Percentiles rank a stretch among this genome's conserved stretches.
Evolutionary conservation across 2,888 invertebrate genomes (phyloP).

Genomic region (Yponomeuta plumbellus): DNA sequence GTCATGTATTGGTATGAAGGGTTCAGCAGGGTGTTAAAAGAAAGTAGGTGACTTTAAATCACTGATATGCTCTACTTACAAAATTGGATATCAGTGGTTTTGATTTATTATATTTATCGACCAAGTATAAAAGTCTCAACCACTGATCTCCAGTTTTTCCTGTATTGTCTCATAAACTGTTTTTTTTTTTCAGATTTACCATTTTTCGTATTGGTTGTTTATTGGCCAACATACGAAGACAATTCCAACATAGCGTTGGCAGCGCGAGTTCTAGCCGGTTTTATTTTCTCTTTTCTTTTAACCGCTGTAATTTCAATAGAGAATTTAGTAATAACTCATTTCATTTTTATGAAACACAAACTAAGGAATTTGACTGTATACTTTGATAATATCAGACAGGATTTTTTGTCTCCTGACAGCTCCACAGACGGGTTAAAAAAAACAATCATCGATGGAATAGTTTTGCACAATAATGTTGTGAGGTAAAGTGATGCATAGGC

Average conservation of each 20-base stretch:
- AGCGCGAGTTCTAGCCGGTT: not conserved
- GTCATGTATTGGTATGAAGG: not conserved
- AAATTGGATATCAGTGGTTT: too few relatives aligned
- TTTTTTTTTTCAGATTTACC: conserved; percentile 9
- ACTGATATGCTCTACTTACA: too few relatives aligned
- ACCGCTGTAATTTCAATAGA: not conserved
- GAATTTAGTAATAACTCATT: not conserved
- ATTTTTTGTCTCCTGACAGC: not conserved
- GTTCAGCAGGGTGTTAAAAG: not conserved
- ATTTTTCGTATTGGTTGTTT: not conserved
- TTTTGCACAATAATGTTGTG: not conserved
- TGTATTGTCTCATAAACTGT: not conserved
- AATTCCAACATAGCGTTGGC: not conserved
- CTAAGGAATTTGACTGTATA: not conserved
- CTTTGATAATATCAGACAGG: not conserved
- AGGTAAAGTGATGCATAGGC: not conserved
- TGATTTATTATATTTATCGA: too few relatives aligned
- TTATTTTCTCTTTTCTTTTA: not conserved
- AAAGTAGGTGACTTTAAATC: not conserved
- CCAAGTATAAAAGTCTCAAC: too few relatives aligned
- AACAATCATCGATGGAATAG: not conserved
- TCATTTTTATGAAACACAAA: conserved; percentile 2
- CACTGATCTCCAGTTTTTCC: too few relatives aligned
- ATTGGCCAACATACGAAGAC: conserved; percentile 7
- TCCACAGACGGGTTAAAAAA: not conserved